phyloP scores from a whole-genome alignment of 2,888 invertebrate genomes.

The Parthenolecanium corni region DNA sequence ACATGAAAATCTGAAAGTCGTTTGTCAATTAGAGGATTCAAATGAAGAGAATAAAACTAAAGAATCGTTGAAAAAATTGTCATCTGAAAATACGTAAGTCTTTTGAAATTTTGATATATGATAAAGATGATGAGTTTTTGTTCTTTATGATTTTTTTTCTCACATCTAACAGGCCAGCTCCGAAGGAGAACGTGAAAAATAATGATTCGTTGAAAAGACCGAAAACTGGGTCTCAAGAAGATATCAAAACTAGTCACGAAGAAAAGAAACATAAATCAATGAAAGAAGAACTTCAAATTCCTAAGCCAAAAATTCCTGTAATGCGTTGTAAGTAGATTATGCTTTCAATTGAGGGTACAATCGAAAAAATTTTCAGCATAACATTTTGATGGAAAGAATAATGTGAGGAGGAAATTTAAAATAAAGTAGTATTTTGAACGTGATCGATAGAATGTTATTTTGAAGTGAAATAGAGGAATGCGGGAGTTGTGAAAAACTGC shows the following conservation, averaged over 20 bases:
- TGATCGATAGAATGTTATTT: too few species aligned
- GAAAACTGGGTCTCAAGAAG: slow-evolving; percentile 35
- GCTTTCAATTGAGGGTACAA: neutral
- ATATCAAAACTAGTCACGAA: slow-evolving; percentile 36
- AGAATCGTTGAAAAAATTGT: slow-evolving; percentile 14
- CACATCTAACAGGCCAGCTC: neutral
- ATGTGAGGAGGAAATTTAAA: too few species aligned
- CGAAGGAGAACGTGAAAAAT: neutral
- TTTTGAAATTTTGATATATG: neutral
- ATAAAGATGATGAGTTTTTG: neutral
- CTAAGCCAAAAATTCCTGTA: slow-evolving; percentile 16
- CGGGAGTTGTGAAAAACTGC: too few species aligned
- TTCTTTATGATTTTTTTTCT: neutral
- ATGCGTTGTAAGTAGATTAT: slow-evolving; percentile 16
- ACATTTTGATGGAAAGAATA: too few species aligned
- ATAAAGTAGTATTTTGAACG: too few species aligned
- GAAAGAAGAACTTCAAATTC: slow-evolving; percentile 19
- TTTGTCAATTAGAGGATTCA: slow-evolving; percentile 10
- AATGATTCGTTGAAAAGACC: slow-evolving; percentile 22
- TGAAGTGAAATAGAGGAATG: too few species aligned
- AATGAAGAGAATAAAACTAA: slow-evolving; percentile 10
- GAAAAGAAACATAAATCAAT: slow-evolving; percentile 38
- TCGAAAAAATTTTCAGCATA: too few species aligned
- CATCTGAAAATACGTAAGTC: slow-evolving; percentile 13
- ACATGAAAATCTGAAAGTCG: slow-evolving; percentile 17